Conservation (phyloP, 1,140 invertebrate species). For the Glomeris maerens region DNA sequence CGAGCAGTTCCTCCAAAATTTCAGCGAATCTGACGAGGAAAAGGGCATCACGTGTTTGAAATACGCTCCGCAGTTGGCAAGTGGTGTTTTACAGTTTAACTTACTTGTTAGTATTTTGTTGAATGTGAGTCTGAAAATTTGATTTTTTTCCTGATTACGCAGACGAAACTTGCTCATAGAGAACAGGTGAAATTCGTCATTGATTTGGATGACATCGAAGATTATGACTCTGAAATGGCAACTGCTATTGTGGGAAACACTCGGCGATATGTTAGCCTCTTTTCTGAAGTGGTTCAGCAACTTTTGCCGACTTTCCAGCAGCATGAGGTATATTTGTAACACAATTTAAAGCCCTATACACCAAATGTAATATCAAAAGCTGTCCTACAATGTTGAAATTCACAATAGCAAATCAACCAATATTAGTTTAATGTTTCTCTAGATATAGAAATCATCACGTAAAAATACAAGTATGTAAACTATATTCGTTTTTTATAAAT, state of each 20-base stretch:
- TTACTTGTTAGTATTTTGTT: not conserved
- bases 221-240: slow-evolving; percentile 66
- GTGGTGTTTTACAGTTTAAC: not conserved
- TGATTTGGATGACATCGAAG: slow-evolving; percentile 76
- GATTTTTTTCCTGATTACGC: slow-evolving; percentile 1
- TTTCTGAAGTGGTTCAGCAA: slow-evolving; percentile 73
- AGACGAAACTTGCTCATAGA: slow-evolving; percentile 69
- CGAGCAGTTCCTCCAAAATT: not conserved
- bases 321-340: slow-evolving; percentile 42
- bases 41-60: not conserved
- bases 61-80: not conserved
- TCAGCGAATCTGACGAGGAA: not conserved
- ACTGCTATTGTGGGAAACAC: slow-evolving; percentile 69
- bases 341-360: not conserved
- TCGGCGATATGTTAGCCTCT: slow-evolving; percentile 63
- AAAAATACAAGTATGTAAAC: not conserved
- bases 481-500: no score
- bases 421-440: not conserved
- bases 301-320: slow-evolving; percentile 77
- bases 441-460: no score
- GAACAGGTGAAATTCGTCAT: slow-evolving; percentile 72
- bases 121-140: no score
- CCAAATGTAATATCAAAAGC: no score
- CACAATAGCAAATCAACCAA: not conserved
- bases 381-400: not conserved